Evolutionary conservation across 2,888 invertebrate genomes (phyloP).

Genomic region (Plebejus argus): DNA sequence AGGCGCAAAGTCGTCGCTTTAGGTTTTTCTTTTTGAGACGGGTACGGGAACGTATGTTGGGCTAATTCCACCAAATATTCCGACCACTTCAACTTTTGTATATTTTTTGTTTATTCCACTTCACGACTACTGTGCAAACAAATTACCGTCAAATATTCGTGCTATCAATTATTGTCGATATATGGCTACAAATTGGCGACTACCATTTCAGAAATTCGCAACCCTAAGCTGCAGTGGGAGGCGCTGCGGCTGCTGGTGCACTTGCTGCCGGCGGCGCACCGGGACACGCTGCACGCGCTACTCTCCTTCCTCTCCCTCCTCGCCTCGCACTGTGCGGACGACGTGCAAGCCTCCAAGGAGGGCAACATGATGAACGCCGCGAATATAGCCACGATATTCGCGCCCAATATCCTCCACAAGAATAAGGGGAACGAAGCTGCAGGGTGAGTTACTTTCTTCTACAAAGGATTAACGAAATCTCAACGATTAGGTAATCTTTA

Average conservation of each 20-base stretch:
- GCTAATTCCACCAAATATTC: too few species aligned
- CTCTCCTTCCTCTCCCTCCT: conserved; percentile 91
- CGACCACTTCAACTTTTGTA: too few species aligned
- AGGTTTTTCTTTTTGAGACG: too few species aligned
- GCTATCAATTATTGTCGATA: too few species aligned
- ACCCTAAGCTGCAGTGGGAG: conserved; percentile 90
- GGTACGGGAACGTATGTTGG: too few species aligned
- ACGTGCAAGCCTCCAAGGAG: conserved; percentile 62
- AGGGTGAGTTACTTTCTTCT: conserved; percentile 50
- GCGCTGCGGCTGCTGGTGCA: conserved; percentile 91
- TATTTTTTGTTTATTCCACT: too few species aligned
- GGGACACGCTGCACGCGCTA: conserved; percentile 93
- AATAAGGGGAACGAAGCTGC: conserved; percentile 83
- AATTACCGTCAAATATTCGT: too few species aligned
- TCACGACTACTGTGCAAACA: too few species aligned
- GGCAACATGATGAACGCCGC: conserved; percentile 97
- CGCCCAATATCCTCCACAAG: conserved; percentile 94
- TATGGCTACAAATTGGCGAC: background rate
- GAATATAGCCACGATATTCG: conserved; percentile 95
- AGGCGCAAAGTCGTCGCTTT: too few species aligned
- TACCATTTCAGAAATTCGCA: conserved; percentile 85
- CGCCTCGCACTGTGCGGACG: conserved; percentile 86
- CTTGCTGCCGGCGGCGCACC: conserved; percentile 91
- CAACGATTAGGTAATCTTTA: too few species aligned
- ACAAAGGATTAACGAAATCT: background rate